Base-by-base conservation (phyloP, 2,888 invertebrate genomes). In the Cancer borealis region DNA sequence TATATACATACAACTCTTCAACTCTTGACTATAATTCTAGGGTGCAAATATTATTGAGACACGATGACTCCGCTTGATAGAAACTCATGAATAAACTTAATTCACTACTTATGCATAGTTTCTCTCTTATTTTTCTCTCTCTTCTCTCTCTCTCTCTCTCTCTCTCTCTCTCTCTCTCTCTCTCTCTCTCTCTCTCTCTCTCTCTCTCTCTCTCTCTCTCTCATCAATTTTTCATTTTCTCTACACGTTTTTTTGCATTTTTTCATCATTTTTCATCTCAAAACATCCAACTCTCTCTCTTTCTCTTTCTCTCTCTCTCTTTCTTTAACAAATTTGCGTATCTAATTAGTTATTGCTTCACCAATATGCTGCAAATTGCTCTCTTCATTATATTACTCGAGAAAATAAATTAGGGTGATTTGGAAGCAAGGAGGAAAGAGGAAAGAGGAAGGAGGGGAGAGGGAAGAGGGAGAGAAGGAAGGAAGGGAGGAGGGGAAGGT, bases 161-260 rank as follows among this genome's bases (percentile, higher is more conserved):
- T 87, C 45, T 87, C 87, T 87, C 45, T 87, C 87, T 87, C 87
- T 87, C 30, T 87, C 45, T 87, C 87, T 87, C 45, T 87, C 87
- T 87, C 87, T 87, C 87, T 87, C 87, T 87, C 87, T 87, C 87
- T 87, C 87, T 87, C 87, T 87, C 87, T 87, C 87, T 87, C 87
- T 87, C 87, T 17, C 87, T 10, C 87, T 87, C 87, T 87, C 87
- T 87, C 60, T 66, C 60, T 17, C 60, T 54, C 54, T 54, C 54
- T 0, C 54, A 39, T 54, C 54, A 12, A 8, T 54, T 14, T 54
- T 14, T 54, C 54, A 12, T 14, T 2, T 14, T 54, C 54, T 54
- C 54, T 54, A 8, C 14, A 39, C 39, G 39, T 39, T 39, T 39
- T 39, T 39, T 39, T 0, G 1, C 0, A 1, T 39, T 39, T 39